Base-by-base conservation (phyloP, 1,140 invertebrate species). In the Melipona quadrifasciata region DNA sequence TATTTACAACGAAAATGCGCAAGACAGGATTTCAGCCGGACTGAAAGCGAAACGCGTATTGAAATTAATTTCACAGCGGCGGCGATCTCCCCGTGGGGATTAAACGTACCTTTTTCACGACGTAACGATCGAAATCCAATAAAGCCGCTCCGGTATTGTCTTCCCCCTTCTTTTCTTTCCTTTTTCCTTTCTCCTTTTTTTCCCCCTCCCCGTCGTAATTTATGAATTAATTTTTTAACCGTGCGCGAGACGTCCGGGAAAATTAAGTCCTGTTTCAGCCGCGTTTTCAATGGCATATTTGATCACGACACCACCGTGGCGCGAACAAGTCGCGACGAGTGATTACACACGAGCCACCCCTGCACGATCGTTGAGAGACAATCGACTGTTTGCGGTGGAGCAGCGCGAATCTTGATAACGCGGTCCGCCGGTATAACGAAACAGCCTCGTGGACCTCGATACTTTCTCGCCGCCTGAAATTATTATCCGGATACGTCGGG, bases 381-480 rank as follows among this genome's bases (percentile, higher is more conserved):
- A 84, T 88, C 73, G 86, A 71, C 39, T 55, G 64, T 68, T 85
- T 68, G 68, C 34, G 77, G 64, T 74, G 77, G 81, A 87, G 71
- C 81, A 34, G 34, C 19, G 47, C 53, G 58, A 39, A 78, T 80
- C 68, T 61, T 68, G 87, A 88, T 88, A 84, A 87, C 61, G 72
- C 53, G 39, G 39, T 0, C 51, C 4, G 61, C 39, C 65, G 58
- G 72, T 85, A n/a, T 16, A 34, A 57, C 31, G 57, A 31, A 70
- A 85, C 79, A 73, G 67, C 55, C 19, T 6, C 27, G 19, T 47
- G n/a, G 72, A 34, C 31, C 57, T 87, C 68, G 65, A 88, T 87
- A 87, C 68, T 87, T 82, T 74, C 57, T 21, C 82, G 51, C 70
- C 81, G 72, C 68, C 39, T 27, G 78, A 87, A 85, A 87, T 87